Percentiles rank a stretch among this genome's conserved stretches.
phyloP scores from a whole-genome alignment of 1,140 invertebrate species.

The Drosophila pachea region DNA sequence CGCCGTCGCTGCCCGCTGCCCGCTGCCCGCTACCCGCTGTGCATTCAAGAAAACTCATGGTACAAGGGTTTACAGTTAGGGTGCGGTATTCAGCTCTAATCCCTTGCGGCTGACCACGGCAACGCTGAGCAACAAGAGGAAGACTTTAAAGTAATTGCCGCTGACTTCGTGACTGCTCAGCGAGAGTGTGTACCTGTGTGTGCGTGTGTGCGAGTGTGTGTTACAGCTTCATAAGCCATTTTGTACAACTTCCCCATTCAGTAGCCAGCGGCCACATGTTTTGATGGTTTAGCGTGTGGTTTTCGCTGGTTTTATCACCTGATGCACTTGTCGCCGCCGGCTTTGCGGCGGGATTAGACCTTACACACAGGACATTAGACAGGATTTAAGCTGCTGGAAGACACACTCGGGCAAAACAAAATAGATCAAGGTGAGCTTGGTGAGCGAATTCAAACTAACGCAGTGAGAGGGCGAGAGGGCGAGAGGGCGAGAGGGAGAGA shows the following conservation, averaged over 20 bases:
- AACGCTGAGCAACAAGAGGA: constrained; percentile 19
- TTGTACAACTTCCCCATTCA: constrained; percentile 18
- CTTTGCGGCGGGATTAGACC: constrained; percentile 33
- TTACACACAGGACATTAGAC: background rate
- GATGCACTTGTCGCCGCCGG: constrained; percentile 43
- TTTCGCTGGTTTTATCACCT: constrained; percentile 7
- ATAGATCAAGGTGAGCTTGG: constrained; percentile 4
- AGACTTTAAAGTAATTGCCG: constrained; percentile 68
- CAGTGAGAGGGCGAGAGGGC: background rate
- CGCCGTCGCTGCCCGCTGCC: background rate
- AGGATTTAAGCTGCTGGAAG: constrained; percentile 1
- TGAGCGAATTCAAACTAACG: background rate
- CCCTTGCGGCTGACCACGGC: constrained; percentile 48
- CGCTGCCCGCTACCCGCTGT: constrained; percentile 61
- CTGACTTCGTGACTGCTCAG: constrained; percentile 72
- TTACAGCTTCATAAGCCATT: constrained; percentile 28
- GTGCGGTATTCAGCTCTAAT: constrained; percentile 17
- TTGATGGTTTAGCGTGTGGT: constrained; percentile 9
- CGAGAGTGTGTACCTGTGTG: too few relatives aligned
- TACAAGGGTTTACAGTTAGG: constrained; percentile 2
- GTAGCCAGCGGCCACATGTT: constrained; percentile 7
- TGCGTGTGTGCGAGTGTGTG: too few relatives aligned
- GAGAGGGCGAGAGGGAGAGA: too few relatives aligned
- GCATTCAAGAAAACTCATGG: constrained; percentile 46
- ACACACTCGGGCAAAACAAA: background rate